Conservation (phyloP, 2,113 vertebrate species). For the Rallus limicola region DNA sequence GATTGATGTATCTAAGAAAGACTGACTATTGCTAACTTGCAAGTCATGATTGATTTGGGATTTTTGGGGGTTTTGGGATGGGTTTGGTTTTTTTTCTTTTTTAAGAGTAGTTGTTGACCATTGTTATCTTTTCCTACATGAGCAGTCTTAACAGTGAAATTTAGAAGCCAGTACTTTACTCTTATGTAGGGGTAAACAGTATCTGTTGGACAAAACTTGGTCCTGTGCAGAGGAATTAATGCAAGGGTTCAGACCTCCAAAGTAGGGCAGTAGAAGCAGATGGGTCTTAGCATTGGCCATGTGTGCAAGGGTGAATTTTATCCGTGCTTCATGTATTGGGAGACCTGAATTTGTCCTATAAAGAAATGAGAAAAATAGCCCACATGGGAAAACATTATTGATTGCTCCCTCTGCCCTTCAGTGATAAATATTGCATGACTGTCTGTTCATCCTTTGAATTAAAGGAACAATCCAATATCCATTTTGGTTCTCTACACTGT, state of each 20-base stretch:
- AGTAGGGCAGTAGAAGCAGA: not conserved
- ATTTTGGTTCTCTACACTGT: not conserved
- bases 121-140: not conserved
- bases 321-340: not conserved
- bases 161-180: not conserved
- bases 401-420: conserved; percentile 9
- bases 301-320: not conserved
- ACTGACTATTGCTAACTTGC: not conserved
- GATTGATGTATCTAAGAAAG: not conserved
- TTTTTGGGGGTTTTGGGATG: not conserved
- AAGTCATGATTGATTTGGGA: not conserved
- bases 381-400: not conserved
- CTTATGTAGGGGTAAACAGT: not conserved
- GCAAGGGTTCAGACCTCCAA: not conserved
- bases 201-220: not conserved
- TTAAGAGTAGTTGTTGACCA: not conserved
- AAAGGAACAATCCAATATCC: conserved; percentile 15
- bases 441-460: conserved; percentile 14
- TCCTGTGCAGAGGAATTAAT: not conserved
- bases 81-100: not conserved
- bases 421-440: conserved; percentile 37
- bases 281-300: not conserved
- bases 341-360: not conserved
- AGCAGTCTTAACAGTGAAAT: not conserved
- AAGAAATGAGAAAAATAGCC: conserved; percentile 17